Evolutionary conservation across 2,797 vertebrate genomes (phyloP), one percentile per base, ranked within the genome.

Genomic region (Acanthornis magna): DNA sequence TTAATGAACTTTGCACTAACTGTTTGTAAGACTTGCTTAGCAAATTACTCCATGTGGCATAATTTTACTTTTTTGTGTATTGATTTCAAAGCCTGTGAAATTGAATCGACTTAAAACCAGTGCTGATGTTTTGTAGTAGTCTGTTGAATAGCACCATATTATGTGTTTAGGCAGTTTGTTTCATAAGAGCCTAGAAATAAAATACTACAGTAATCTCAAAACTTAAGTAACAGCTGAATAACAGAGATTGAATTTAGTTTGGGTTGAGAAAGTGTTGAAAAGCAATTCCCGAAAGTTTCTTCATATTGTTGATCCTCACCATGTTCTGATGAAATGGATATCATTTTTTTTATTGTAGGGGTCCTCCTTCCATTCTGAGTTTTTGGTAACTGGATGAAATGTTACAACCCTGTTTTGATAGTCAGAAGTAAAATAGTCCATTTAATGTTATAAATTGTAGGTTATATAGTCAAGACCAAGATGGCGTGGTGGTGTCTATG

Each of bases 121-220:
- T 72, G 74, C 11, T 65, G 27, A 42, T 77, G 9, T 86, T 93
- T 60, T 45, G 62, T 90, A 45, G 38, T 78, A 18, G 22, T 84
- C 32, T 88, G 67, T 75, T 87, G 36, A 62, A 53, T 89, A 88
- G 80, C 36, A 55, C 78, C 91, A 23, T 15, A 8, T 13, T 21
- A 58, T 89, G 55, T 85, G 36, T 87, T 95, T 85, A 79, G 70
- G 76, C 80, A 36, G 45, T 60, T 85, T 62, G 68, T 13, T 23
- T 95, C 47, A 53, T 77, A 92, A 95, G 25, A 73, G 21, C 15
- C 38, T 93, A 80, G 61, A 84, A 77, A 60, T 45, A 90, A 96
- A 92, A 77, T 85, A 72, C 4, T 75, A 32, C 26, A 89, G 29
- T 45, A 70, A 60, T 61, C 54, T 92, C 26, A 82, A 61, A 92